These are phyloP conservation scores for Jacana jacana DNA, from an alignment of 2,113 vertebrate species.

Conservation along the genomic window DNA sequence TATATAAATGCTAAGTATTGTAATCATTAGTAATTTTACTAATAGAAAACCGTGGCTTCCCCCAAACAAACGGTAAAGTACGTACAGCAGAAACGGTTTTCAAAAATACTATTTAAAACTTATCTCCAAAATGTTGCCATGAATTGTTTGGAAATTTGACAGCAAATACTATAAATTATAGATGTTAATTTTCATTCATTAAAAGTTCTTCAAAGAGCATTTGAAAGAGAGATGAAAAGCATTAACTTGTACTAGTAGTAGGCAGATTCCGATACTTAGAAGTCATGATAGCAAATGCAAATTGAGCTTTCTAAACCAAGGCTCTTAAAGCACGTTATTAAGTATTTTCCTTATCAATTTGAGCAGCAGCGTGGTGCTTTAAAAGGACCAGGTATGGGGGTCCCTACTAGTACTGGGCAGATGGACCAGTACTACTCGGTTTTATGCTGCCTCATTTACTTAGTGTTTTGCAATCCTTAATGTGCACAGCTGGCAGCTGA, in stretches of 20 bases:
- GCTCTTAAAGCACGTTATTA: constrained; percentile 70
- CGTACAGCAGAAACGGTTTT: constrained; percentile 31
- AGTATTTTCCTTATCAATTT: constrained; percentile 70
- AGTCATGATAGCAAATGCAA: constrained; percentile 77
- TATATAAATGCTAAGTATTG: constrained; percentile 56
- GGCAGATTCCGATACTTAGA: constrained; percentile 68
- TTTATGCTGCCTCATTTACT: constrained; percentile 87
- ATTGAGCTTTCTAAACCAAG: constrained; percentile 67
- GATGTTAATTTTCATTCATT: constrained; percentile 73
- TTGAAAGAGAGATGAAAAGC: constrained; percentile 70
- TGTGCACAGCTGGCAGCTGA: constrained; percentile 89
- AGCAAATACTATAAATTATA: constrained; percentile 68
- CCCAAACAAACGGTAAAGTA: constrained; percentile 44
- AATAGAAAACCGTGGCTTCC: constrained; percentile 27
- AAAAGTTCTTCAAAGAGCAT: constrained; percentile 74
- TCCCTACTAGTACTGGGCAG: constrained; percentile 82
- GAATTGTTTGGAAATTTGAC: constrained; percentile 72
- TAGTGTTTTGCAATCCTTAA: constrained; percentile 87
- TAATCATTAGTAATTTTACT: constrained; percentile 71
- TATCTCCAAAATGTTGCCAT: constrained; percentile 52
- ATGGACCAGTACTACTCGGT: constrained; percentile 83
- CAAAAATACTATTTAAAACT: constrained; percentile 61
- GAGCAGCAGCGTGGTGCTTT: constrained; percentile 71
- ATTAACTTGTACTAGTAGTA: constrained; percentile 68
- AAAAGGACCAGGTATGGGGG: constrained; percentile 80